These are phyloP conservation scores for Amphipoea oculea DNA, from an alignment of 2,888 invertebrate species.

Conservation along the genomic window DNA sequence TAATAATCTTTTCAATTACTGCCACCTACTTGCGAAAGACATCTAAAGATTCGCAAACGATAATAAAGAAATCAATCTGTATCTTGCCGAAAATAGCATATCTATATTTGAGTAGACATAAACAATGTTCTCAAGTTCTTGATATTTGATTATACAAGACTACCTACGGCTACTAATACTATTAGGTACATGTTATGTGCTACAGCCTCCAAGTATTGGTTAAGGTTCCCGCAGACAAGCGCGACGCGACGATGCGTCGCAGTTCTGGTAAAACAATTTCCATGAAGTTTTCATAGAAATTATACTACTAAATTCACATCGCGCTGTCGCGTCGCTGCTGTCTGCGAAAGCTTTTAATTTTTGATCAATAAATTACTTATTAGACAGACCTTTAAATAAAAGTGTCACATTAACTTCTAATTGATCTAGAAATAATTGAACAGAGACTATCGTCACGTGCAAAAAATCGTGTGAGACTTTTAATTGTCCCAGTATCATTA, in stretches of 20 bases:
- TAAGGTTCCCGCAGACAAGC: not conserved
- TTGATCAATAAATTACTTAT: conserved; percentile 17
- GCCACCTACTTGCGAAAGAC: conserved; percentile 1
- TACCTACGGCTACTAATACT: not conserved
- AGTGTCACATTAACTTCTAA: conserved; percentile 28
- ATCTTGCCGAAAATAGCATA: conserved; percentile 7
- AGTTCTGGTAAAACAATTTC: not conserved
- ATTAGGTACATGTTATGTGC: not conserved
- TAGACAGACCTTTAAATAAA: conserved; percentile 15
- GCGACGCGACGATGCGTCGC: too few relatives aligned
- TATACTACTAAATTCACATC: not conserved
- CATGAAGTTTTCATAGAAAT: not conserved
- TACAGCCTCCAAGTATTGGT: conserved; percentile 5
- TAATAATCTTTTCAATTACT: conserved; percentile 22
- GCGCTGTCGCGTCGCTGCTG: not conserved
- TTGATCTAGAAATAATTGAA: conserved; percentile 40
- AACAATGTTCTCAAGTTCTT: conserved; percentile 3
- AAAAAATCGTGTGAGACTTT: conserved; percentile 7
- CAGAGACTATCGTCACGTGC: conserved; percentile 14
- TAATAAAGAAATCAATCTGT: conserved; percentile 4
- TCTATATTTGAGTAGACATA: conserved; percentile 4
- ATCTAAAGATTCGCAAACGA: conserved; percentile 7
- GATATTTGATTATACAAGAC: conserved; percentile 7
- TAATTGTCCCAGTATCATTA: conserved; percentile 15
- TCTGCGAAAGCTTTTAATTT: not conserved